A percentile compares a stretch with the other conserved stretches of the same genome.
Evolutionary conservation across 2,888 invertebrate species (phyloP).

Genomic region (Chaetogeoica ovagalla): DNA sequence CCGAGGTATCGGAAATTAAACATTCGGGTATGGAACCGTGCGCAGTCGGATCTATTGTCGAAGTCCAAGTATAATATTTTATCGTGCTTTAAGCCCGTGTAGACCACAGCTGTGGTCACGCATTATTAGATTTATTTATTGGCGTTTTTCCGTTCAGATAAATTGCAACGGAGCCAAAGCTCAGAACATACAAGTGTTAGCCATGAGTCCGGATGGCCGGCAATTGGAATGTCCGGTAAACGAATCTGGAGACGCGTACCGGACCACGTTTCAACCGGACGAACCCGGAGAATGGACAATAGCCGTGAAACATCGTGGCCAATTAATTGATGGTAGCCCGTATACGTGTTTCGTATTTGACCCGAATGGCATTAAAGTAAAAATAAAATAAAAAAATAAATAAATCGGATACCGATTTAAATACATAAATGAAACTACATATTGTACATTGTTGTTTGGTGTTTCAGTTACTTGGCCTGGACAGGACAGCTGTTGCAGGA

Average conservation of each 20-base stretch:
- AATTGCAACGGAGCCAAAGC: conserved; percentile 64
- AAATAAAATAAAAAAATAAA: conserved; percentile 25
- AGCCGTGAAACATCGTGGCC: conserved; percentile 91
- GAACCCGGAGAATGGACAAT: conserved; percentile 98
- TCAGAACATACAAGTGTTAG: conserved; percentile 88
- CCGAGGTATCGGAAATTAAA: conserved; percentile 81
- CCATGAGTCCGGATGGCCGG: conserved; percentile 86
- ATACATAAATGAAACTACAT: background rate
- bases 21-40: conserved; percentile 94
- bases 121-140: background rate
- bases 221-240: conserved; percentile 80
- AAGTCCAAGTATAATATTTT: conserved; percentile 73
- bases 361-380: conserved; percentile 81
- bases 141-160: conserved; percentile 62
- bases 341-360: conserved; percentile 96
- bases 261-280: conserved; percentile 94
- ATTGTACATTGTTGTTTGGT: background rate
- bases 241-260: conserved; percentile 85
- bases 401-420: background rate
- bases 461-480: conserved; percentile 68
- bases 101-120: no score
- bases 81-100: background rate
- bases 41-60: conserved; percentile 90
- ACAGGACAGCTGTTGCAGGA: conserved; percentile 76
- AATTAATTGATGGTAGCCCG: conserved; percentile 94